Evolutionary conservation across 1,140 invertebrate genomes (phyloP), one percentile per base, ranked within the genome.

Genomic region (Rhagoletis zephyria): DNA sequence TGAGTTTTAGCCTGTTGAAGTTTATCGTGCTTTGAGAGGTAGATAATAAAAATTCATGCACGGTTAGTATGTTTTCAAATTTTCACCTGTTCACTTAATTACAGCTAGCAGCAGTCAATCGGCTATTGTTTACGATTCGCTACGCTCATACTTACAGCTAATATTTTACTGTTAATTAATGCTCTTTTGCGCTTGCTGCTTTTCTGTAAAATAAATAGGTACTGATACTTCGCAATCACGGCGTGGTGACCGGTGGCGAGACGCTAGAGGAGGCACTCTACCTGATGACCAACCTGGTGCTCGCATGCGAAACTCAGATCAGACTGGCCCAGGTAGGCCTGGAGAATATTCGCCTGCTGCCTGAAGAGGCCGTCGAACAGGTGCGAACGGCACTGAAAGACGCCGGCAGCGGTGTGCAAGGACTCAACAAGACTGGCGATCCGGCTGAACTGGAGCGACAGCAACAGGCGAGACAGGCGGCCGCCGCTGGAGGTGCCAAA

Each of bases 221-320:
- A 40, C 96, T 99, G 94, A 94, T 99, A 89, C 94, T 99, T 89
- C 95, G 96, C 87, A 99, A 99, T 93, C 97, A 98, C 91, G 99
- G 98, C 87, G 97, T 98, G 48, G 95, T 99, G 0, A 98, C 97
- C 92, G 99, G 98, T 94, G 99, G 98, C 64, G 97, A 97, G 90
- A 97, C 97, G 3, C 95, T 99, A 70, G 98, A 99, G 94, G 99
- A 99, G 94, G 98, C 98, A 7, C 99, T 98, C 94, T 97, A 95
- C 94, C 96, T 97, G 92, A 96, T 97, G 60, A 96, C 90, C 45
- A 91, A 93, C 85, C 93, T 93, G 89, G 92, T 93, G 6, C 93
- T 96, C 87, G 98, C 98, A 14, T 98, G 97, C 93, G 97, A 98
- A 93, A 96, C 97, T 81, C 95, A 97, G 93, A 93, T 97, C 88